Base-by-base conservation (phyloP, 2,797 vertebrate genomes). In the Melanotaenia parkinsoni region DNA sequence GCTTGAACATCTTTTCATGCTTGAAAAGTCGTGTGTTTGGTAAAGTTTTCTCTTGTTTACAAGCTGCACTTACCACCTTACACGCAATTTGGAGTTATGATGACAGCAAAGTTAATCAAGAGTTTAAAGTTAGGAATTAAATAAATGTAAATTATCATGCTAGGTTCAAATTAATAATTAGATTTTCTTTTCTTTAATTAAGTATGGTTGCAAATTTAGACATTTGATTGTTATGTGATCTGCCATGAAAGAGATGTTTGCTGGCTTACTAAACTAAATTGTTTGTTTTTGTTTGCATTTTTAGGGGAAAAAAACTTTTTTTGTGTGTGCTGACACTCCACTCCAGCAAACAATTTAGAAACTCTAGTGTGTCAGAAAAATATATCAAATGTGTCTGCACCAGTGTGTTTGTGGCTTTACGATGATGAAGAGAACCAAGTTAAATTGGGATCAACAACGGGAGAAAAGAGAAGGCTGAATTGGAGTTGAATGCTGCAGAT, bases 401-500 rank as follows among this genome's bases (percentile, higher is more conserved):
- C 32, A 47, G 5, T 0, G 30, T 7, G 20, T 16, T 22, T 3
- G 37, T 47, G 67, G 11, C 38, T 63, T 80, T 58, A 78, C 20
- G 30, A 50, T n/a, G 69, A 64, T 56, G 43, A 56, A 69, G 6
- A 38, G 37, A 16, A 70, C 75, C 18, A 22, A 32, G 54, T 58
- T 60, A 63, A 73, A 79, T 16, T 74, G 63, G 62, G 50, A 32
- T 59, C 1, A 5, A 30, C 43, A 67, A 62, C 22, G 58, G 20
- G 28, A 26, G 28, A 50, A 63, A 70, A 57, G 78, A 58, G 18
- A 45, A 51, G 58, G 72, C 47, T 82, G 60, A 59, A 76, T 63
- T 72, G 37, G 57, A 63, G 62, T 72, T 67, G 30, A 68, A 50
- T 74, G 69, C 66, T 76, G 70, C 79, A 77, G 69, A 79, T 86